Conservation (phyloP, 2,888 invertebrate genomes). For the Hemistola chrysoprasaria region DNA sequence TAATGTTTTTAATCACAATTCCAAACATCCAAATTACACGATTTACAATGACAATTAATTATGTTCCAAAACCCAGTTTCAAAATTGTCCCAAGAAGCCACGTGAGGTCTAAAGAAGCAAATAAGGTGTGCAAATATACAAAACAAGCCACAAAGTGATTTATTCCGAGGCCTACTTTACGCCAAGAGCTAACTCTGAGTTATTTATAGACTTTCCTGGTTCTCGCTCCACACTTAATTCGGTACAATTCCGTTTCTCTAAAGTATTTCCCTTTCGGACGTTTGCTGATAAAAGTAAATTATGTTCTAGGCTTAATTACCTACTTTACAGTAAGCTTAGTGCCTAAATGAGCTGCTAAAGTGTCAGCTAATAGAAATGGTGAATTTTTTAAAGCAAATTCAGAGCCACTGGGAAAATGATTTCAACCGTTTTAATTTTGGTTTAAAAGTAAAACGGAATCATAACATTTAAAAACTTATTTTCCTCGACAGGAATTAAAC, state of each 20-base stretch:
- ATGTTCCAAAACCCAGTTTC: too few species aligned
- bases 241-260: slow-evolving; percentile 10
- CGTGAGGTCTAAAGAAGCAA: neutral
- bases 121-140: slow-evolving; percentile 6
- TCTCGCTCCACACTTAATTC: slow-evolving; percentile 12
- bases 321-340: slow-evolving; percentile 4
- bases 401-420: too few species aligned
- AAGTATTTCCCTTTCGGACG: slow-evolving; percentile 14
- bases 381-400: too few species aligned
- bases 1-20: too few species aligned
- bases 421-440: too few species aligned
- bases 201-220: slow-evolving; percentile 8
- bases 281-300: slow-evolving; percentile 24
- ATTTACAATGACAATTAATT: too few species aligned
- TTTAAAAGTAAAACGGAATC: too few species aligned
- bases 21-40: too few species aligned
- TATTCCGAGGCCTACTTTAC: slow-evolving; percentile 11
- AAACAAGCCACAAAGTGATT: slow-evolving; percentile 8
- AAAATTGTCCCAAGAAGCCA: neutral
- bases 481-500: too few species aligned
- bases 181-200: slow-evolving; percentile 5
- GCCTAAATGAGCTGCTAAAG: too few species aligned
- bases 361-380: too few species aligned
- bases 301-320: slow-evolving; percentile 12
- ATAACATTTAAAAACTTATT: too few species aligned